Conservation (phyloP, 2,888 invertebrate species). For the Stomorhina lunata region DNA sequence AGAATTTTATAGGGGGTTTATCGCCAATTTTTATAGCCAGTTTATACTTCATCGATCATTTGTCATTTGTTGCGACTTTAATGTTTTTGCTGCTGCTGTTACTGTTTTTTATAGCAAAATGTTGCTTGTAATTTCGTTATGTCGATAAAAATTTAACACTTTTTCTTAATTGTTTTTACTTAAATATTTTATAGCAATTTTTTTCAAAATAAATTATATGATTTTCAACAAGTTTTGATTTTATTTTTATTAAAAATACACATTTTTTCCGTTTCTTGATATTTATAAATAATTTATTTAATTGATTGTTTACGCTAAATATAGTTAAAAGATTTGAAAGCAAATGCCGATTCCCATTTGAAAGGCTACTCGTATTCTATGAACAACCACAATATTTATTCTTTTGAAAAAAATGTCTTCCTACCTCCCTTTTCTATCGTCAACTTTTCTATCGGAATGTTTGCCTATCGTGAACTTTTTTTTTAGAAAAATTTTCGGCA, state of each 20-base stretch:
- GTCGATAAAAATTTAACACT: conserved; percentile 58
- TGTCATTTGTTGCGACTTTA: conserved; percentile 37
- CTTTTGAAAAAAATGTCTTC: too few species aligned
- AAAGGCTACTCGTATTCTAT: too few species aligned
- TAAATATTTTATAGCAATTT: conserved; percentile 31
- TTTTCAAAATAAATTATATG: conserved; percentile 5
- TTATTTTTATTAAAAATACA: conserved; percentile 1
- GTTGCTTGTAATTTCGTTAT: conserved; percentile 38
- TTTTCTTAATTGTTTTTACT: conserved; percentile 46
- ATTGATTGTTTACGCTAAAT: conserved; percentile 51
- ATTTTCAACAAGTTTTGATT: conserved; percentile 45
- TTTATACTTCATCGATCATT: conserved; percentile 59
- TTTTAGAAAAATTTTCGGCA: too few species aligned
- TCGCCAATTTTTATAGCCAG: conserved; percentile 30
- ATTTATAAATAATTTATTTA: conserved; percentile 58
- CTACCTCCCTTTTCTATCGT: too few species aligned
- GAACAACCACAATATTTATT: too few species aligned
- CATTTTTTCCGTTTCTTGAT: conserved; percentile 5
- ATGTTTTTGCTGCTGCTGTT: background rate
- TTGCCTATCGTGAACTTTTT: too few species aligned
- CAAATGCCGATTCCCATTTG: too few species aligned
- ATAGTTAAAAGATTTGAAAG: too few species aligned
- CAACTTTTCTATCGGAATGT: too few species aligned
- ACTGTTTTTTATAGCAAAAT: conserved; percentile 22
- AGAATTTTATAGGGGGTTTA: conserved; percentile 11